phyloP scores from a whole-genome alignment of 2,113 vertebrate genomes.

The Hiodon alosoides region DNA sequence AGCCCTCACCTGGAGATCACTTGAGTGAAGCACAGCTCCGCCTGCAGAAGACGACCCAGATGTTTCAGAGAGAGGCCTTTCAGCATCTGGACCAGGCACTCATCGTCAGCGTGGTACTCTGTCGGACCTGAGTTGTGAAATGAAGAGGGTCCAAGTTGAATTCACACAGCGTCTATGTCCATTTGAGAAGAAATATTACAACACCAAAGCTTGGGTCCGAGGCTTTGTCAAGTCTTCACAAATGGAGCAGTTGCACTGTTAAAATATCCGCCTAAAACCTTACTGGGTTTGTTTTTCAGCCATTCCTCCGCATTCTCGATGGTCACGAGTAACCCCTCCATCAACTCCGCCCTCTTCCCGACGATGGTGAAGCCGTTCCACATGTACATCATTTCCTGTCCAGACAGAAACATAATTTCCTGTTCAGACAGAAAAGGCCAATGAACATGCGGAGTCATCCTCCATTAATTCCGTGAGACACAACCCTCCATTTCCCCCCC shows the following conservation, averaged over 20 bases:
- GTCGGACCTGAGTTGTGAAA: slow-evolving; percentile 37
- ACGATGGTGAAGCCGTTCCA: slow-evolving; percentile 93
- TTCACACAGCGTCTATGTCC: not conserved
- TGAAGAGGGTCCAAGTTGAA: not conserved
- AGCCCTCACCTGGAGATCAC: slow-evolving; percentile 51
- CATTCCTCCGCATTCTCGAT: slow-evolving; percentile 80
- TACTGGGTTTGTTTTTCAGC: slow-evolving; percentile 70
- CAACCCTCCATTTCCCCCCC: no score
- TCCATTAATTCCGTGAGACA: no score
- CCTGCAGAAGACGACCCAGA: slow-evolving; percentile 45
- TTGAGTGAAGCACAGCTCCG: slow-evolving; percentile 57
- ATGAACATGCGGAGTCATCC: no score
- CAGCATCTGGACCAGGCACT: slow-evolving; percentile 58
- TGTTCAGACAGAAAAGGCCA: no score
- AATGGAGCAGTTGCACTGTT: no score
- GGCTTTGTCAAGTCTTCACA: no score
- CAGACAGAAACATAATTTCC: slow-evolving; percentile 5
- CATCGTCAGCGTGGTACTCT: slow-evolving; percentile 53
- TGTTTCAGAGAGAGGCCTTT: slow-evolving; percentile 63
- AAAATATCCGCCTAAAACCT: slow-evolving; percentile 35
- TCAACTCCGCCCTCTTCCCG: slow-evolving; percentile 75
- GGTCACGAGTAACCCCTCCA: slow-evolving; percentile 81
- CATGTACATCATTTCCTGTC: slow-evolving; percentile 96
- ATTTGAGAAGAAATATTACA: no score
- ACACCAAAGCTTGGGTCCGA: no score